Conservation (phyloP, 2,113 vertebrate genomes). For the Phylloscopus whistleri region DNA sequence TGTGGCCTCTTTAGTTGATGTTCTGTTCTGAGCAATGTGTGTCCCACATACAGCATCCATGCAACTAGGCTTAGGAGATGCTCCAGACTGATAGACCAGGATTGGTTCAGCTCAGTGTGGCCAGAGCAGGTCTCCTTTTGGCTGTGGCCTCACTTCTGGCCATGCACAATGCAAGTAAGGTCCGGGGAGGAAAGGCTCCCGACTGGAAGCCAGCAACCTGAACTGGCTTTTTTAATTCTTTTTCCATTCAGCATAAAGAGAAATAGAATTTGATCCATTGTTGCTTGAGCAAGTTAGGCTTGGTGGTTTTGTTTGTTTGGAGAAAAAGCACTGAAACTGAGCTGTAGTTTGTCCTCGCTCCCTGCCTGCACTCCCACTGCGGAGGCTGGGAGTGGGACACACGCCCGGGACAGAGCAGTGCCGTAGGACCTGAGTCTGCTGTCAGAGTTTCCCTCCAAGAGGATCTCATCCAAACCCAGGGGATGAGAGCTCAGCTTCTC, state of each 20-base stretch:
- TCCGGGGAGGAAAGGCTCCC: neutral
- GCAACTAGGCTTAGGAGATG: neutral
- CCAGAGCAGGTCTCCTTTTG: neutral
- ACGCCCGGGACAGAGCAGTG: neutral
- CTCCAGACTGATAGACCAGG: neutral
- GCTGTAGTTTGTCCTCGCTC: neutral
- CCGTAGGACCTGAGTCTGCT: neutral
- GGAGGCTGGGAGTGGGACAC: neutral
- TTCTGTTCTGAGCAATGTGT: conserved; percentile 39
- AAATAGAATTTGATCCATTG: conserved; percentile 3
- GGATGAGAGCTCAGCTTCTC: neutral
- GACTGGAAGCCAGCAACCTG: neutral
- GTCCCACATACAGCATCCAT: neutral
- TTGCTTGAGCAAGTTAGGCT: conserved; percentile 11
- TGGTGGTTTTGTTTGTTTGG: conserved; percentile 29
- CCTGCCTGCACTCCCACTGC: neutral
- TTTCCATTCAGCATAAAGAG: neutral
- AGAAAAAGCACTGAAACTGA: neutral
- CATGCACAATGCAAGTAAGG: fast-evolving
- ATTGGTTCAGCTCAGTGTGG: neutral
- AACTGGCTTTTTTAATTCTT: neutral
- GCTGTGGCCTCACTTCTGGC: neutral
- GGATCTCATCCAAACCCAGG: neutral
- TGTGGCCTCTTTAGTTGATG: neutral
- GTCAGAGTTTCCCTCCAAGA: neutral